Evolutionary conservation across 2,888 invertebrate species (phyloP).

Genomic region (Nomada goodeniana): DNA sequence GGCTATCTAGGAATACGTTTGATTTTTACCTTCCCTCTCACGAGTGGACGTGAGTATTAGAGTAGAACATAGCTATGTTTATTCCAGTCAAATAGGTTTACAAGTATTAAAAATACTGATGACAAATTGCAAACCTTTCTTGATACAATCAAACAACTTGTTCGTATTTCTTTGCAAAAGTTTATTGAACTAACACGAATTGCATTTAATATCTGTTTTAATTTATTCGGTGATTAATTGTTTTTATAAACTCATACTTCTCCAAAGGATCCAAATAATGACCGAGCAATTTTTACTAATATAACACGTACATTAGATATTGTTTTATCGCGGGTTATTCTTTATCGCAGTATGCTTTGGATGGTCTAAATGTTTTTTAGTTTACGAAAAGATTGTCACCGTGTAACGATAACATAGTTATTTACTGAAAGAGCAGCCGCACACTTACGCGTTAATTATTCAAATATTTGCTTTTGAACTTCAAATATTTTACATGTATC

Average conservation of each 20-base stretch:
- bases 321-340: no score
- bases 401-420: slow-evolving; percentile 12
- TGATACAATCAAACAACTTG: not conserved
- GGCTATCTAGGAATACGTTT: slow-evolving; percentile 28
- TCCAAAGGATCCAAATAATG: no score
- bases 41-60: not conserved
- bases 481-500: not conserved
- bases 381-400: slow-evolving; percentile 21
- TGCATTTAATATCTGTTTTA: not conserved
- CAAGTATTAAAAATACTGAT: not conserved
- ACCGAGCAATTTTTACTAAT: no score
- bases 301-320: no score
- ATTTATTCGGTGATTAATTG: not conserved
- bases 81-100: not conserved
- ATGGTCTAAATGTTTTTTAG: not conserved
- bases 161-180: not conserved
- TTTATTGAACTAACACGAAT: not conserved
- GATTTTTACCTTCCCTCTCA: slow-evolving; percentile 39
- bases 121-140: not conserved
- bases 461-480: slow-evolving; percentile 1
- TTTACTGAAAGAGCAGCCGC: slow-evolving; percentile 1
- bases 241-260: not conserved
- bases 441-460: not conserved
- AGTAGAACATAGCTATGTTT: slow-evolving; percentile 11
- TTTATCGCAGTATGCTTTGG: not conserved